Base-by-base conservation (phyloP, 2,888 invertebrate genomes). In the Luperina testacea region DNA sequence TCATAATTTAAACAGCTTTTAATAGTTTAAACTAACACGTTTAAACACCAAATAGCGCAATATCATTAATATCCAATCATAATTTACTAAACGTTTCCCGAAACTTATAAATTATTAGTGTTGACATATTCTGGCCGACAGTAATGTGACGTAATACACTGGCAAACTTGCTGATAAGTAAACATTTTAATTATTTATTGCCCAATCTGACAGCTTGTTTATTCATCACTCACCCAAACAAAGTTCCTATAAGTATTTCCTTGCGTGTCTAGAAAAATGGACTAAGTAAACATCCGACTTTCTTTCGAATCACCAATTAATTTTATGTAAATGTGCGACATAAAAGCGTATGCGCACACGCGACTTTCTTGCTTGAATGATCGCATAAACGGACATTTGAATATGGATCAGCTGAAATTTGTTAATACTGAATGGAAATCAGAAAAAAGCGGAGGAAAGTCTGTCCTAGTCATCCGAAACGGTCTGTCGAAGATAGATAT, bases 361-460 rank as follows among this genome's bases (percentile, higher is more conserved):
- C 89, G 65, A 77, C 27, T 63, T 75, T 74, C 71, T 70, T 3
- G 77, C 82, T 59, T 24, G 27, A 68, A 27, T 45, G 67, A 24
- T 15, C 48, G 42, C 42, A 72, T 59, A 75, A 82, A 75, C 83
- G 89, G 81, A 81, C 48, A 63, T 80, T 61, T 88, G 71, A 88
- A 88, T 88, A 80, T 78, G 63, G 42, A 78, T 32, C 65, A 57
- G 2, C 11, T n/a, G 45, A 70, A 79, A 79, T 81, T 78, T 38
- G 72, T 65, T 42, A 65, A 64, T 42, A 67, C 45, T 71, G 67
- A 65, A 73, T 84, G 76, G 80, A 87, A 75, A 85, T 83, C 4
- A 15, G 63, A 24, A 64, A 75, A 86, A 84, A 86, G 13, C 8
- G 4, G 15, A 80, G 63, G 90, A 90, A 91, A 91, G 92, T 88